Base-by-base conservation (phyloP, 2,888 invertebrate species). In the Pheosia tremula region DNA sequence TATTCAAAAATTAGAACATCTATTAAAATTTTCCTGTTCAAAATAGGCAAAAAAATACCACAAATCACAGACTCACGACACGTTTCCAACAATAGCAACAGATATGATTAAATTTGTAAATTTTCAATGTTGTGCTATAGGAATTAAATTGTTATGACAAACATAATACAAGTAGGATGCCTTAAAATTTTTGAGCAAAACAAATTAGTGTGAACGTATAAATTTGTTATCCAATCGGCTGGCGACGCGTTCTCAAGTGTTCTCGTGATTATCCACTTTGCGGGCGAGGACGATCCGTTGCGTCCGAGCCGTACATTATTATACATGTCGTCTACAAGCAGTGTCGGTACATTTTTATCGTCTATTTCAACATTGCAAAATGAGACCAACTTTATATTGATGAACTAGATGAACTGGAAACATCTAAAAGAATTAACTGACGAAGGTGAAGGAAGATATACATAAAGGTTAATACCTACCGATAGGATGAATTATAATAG, bases 211-310 rank as follows among this genome's bases (percentile, higher is more conserved):
- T 83, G 81, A 78, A 85, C 71, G 78, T 85, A 83, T 82, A 80
- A 83, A 86, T 88, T 84, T 85, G 84, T 86, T 86, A 85, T 86
- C 78, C 90, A 91, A 89, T 89, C 85, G 85, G 79, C 78, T 71
- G 77, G 78, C 77, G 83, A 80, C 85, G 81, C 80, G 81, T 83
- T 82, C 82, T 78, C 82, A 70, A 73, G 80, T 72, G 62, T 79
- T 72, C 69, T 80, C 91, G 91, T 92, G 93, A 92, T 93, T 91
- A 92, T 91, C 87, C 91, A 93, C 86, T 93, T 92, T 87, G 79
- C 78, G 62, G 68, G 79, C 90, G 86, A 91, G 90, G 91, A 86
- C 89, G 80, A 71, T 77, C 65, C 75, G 77, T 71, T 71, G 24
- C 24, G 24, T 24, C 71, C 76, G 71, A 73, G 60, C 64, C 64